phyloP scores from a whole-genome alignment of 1,140 invertebrate species.

The Conopomorpha cramerella region DNA sequence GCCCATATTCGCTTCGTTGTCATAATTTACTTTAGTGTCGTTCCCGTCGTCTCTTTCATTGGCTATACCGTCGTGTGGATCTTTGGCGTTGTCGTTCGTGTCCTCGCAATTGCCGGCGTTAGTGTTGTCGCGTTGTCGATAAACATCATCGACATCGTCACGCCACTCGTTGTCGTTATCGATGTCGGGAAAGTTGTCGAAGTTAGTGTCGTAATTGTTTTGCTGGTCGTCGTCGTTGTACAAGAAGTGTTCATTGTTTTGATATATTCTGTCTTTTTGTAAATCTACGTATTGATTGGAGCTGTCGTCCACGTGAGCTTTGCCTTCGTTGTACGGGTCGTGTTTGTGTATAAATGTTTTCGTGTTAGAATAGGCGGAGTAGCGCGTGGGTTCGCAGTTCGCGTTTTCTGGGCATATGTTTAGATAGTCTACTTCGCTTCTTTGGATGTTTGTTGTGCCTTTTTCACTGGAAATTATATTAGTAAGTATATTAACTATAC shows the following conservation, averaged over 20 bases:
- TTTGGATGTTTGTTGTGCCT: constrained; percentile 27
- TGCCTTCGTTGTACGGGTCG: constrained; percentile 8
- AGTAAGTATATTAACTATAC: not conserved
- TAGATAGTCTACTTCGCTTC: constrained; percentile 19
- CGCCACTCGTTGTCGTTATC: not conserved
- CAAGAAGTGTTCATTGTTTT: constrained; percentile 1
- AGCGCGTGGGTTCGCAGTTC: too few relatives aligned
- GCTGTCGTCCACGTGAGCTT: constrained; percentile 9
- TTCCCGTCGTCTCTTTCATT: not conserved
- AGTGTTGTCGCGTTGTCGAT: not conserved
- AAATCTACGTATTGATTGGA: constrained; percentile 12
- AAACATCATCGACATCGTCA: constrained; percentile 5
- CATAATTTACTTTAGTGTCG: constrained; percentile 2
- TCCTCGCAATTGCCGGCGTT: constrained; percentile 1
- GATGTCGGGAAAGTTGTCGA: not conserved
- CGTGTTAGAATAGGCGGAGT: not conserved
- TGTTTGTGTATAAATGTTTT: constrained; percentile 1
- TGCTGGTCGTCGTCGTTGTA: too few relatives aligned
- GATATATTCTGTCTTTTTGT: constrained; percentile 3
- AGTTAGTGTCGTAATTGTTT: not conserved
- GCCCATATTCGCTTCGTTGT: too few relatives aligned
- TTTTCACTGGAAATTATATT: constrained; percentile 26
- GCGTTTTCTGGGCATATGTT: constrained; percentile 27
- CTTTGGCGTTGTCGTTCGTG: constrained; percentile 3
- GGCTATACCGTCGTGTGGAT: not conserved